Percentiles rank a stretch among this genome's conserved stretches.
Conservation (phyloP, 2,113 vertebrate species). For the Zosterops pallidus region DNA sequence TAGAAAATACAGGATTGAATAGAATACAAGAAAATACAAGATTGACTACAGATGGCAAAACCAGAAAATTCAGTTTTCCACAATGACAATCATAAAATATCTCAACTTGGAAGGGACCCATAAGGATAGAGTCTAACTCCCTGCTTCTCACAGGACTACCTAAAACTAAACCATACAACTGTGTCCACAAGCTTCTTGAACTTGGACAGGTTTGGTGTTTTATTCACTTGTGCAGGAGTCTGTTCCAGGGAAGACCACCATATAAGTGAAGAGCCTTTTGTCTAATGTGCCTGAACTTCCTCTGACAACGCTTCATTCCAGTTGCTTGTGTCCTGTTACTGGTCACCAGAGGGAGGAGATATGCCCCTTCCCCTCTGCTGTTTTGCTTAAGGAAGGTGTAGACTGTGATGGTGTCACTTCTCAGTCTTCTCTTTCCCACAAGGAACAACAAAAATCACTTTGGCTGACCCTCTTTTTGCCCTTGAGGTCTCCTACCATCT, state of each 20-base stretch:
- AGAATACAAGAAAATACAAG: neutral
- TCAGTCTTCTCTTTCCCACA: neutral
- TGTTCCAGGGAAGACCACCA: neutral
- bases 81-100: neutral
- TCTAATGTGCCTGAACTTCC: neutral
- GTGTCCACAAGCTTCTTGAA: neutral
- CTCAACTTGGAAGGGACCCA: neutral
- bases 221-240: neutral
- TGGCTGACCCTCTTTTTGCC: neutral
- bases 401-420: neutral
- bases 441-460: neutral
- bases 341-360: neutral
- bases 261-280: neutral
- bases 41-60: neutral
- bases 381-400: neutral
- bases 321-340: neutral
- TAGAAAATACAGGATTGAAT: neutral
- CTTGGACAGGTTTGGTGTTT: neutral
- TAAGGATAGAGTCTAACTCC: neutral
- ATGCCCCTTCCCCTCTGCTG: neutral
- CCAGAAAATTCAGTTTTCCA: neutral
- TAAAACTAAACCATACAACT: neutral
- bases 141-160: neutral
- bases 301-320: neutral
- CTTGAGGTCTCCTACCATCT: neutral